Percentiles rank a stretch among this genome's conserved stretches.
These are phyloP conservation scores for Cololabis saira DNA, from an alignment of 2,113 vertebrate species.

Conservation along the genomic window DNA sequence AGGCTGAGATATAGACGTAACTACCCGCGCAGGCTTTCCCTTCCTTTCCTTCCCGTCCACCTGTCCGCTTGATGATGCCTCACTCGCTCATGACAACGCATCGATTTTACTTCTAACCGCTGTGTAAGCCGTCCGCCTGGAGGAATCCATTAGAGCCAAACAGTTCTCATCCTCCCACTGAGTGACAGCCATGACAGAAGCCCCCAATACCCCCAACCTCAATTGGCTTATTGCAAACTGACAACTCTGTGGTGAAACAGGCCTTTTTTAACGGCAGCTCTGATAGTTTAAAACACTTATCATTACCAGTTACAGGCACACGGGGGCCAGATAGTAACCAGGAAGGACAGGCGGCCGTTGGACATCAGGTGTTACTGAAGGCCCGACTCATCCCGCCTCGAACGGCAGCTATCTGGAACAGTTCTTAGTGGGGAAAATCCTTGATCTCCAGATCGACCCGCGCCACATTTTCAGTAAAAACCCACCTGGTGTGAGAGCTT, in stretches of 20 bases:
- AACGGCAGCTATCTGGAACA: constrained; percentile 59
- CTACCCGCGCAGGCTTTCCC: constrained; percentile 66
- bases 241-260: constrained; percentile 94
- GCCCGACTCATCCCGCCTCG: constrained; percentile 36
- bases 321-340: constrained; percentile 80
- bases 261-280: constrained; percentile 92
- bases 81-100: constrained; percentile 96
- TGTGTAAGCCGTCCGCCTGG: constrained; percentile 92
- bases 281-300: constrained; percentile 98
- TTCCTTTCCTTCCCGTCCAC: constrained; percentile 84
- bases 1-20: constrained; percentile 81
- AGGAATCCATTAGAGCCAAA: constrained; percentile 98
- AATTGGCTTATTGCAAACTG: constrained; percentile 87
- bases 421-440: constrained; percentile 57
- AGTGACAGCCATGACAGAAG: constrained; percentile 79
- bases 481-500: constrained; percentile 64
- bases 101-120: constrained; percentile 97
- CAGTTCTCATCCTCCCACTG: constrained; percentile 92
- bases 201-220: constrained; percentile 66
- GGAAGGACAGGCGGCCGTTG: constrained; percentile 44
- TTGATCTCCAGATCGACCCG: constrained; percentile 63
- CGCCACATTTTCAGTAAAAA: constrained; percentile 42
- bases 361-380: constrained; percentile 30
- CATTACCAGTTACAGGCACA: constrained; percentile 95
- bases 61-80: constrained; percentile 89